Evolutionary conservation across 2,797 vertebrate species (phyloP).

Genomic region (Synaphobranchus kaupii): DNA sequence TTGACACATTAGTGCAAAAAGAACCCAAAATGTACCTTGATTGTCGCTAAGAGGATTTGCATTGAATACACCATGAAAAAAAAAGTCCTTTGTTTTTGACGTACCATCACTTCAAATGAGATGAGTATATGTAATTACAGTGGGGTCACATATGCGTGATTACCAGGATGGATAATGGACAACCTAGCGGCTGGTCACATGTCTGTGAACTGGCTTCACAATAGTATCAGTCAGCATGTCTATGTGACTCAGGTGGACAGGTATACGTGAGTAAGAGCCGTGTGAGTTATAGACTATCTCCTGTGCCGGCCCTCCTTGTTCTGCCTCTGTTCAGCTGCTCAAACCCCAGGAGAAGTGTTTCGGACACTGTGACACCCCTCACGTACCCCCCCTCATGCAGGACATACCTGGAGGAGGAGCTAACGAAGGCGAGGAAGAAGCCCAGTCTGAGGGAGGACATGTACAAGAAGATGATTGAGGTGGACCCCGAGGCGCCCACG

Average conservation of each 20-base stretch:
- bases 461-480: conserved; percentile 97
- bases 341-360: neutral
- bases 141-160: neutral
- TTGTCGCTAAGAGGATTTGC: neutral
- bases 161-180: neutral
- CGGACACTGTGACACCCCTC: neutral
- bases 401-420: conserved; percentile 94
- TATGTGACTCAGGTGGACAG: neutral
- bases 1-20: neutral
- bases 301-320: neutral
- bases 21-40: neutral
- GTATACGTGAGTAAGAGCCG: neutral
- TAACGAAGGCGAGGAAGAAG: conserved; percentile 94
- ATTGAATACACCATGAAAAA: neutral
- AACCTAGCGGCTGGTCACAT: no score
- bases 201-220: no score
- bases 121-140: neutral
- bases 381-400: conserved; percentile 60
- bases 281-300: neutral
- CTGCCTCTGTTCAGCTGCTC: neutral
- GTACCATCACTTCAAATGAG: neutral
- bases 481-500: conserved; percentile 86
- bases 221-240: no score
- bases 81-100: neutral
- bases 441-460: conserved; percentile 95